A percentile compares a stretch with the other conserved stretches of the same genome.
Conservation (phyloP, 2,113 vertebrate genomes). For the Planiliza haematocheilus region DNA sequence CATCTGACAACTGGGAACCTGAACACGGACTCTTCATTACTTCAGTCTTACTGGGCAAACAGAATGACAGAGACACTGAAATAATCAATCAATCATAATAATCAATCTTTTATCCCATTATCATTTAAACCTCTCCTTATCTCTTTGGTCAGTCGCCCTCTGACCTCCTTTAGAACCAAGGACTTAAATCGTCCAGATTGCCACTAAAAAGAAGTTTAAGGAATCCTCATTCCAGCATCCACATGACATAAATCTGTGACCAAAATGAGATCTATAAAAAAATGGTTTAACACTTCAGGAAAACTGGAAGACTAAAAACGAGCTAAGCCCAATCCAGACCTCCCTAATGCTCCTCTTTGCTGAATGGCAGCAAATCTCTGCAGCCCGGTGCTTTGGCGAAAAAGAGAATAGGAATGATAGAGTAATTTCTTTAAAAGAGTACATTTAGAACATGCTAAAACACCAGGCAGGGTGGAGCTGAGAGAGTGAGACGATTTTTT, state of each 20-base stretch:
- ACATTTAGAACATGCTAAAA: too few relatives aligned
- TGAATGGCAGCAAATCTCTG: conserved; percentile 19
- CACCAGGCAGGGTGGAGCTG: too few relatives aligned
- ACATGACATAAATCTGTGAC: not conserved
- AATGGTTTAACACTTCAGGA: not conserved
- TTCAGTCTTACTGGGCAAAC: not conserved
- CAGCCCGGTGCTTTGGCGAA: not conserved
- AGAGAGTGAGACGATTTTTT: too few relatives aligned
- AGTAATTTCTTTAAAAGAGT: too few relatives aligned
- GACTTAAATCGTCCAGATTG: too few relatives aligned
- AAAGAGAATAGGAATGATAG: too few relatives aligned
- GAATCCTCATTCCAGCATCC: too few relatives aligned
- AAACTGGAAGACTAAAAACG: not conserved
- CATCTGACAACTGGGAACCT: not conserved
- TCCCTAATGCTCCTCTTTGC: not conserved
- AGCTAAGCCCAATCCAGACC: not conserved
- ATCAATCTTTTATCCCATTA: not conserved
- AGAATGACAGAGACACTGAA: not conserved
- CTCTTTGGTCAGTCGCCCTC: too few relatives aligned
- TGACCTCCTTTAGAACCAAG: too few relatives aligned
- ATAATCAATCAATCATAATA: conserved; percentile 9
- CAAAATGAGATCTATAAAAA: not conserved
- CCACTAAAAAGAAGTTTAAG: too few relatives aligned
- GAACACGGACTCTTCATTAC: not conserved
- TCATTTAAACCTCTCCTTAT: too few relatives aligned